A percentile compares a stretch with the other conserved stretches of the same genome.
phyloP scores from a whole-genome alignment of 1,140 invertebrate genomes.

The Drosophila biarmipes region DNA sequence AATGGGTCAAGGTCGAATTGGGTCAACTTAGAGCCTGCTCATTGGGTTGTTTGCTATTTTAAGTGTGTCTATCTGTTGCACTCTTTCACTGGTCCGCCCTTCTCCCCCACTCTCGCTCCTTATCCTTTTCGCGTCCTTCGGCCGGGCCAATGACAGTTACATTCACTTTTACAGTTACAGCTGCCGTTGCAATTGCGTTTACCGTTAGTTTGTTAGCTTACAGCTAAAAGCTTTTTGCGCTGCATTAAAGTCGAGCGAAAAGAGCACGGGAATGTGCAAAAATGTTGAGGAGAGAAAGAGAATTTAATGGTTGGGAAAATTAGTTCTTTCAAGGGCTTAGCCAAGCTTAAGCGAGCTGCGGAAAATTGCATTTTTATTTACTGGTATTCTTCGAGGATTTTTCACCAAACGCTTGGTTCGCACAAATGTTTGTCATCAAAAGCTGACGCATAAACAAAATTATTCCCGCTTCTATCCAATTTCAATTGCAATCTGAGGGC shows the following conservation, averaged over 20 bases:
- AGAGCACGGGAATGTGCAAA: slow-evolving; percentile 4
- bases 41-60: slow-evolving; percentile 72
- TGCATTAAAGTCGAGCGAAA: slow-evolving; percentile 35
- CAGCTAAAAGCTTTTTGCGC: slow-evolving; percentile 64
- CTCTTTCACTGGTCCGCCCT: slow-evolving; percentile 8
- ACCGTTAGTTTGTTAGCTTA: slow-evolving; percentile 64
- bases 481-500: slow-evolving; percentile 48
- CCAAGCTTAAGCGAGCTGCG: slow-evolving; percentile 20
- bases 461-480: slow-evolving; percentile 30
- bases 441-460: slow-evolving; percentile 39
- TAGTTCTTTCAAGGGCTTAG: slow-evolving; percentile 50
- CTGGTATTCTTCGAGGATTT: slow-evolving; percentile 27
- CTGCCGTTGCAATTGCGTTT: slow-evolving; percentile 33
- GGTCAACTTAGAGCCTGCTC: slow-evolving; percentile 64
- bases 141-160: slow-evolving; percentile 69
- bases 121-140: slow-evolving; percentile 46
- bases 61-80: slow-evolving; percentile 55
- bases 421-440: slow-evolving; percentile 46
- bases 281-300: slow-evolving; percentile 36
- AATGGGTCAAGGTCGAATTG: slow-evolving; percentile 79
- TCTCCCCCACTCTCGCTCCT: neutral
- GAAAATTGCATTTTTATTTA: slow-evolving; percentile 46
- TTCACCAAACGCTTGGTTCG: slow-evolving; percentile 22
- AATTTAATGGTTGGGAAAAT: slow-evolving; percentile 56
- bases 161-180: slow-evolving; percentile 51